These are phyloP conservation scores for Lanius collurio DNA, from an alignment of 2,113 vertebrate species.

Conservation along the genomic window DNA sequence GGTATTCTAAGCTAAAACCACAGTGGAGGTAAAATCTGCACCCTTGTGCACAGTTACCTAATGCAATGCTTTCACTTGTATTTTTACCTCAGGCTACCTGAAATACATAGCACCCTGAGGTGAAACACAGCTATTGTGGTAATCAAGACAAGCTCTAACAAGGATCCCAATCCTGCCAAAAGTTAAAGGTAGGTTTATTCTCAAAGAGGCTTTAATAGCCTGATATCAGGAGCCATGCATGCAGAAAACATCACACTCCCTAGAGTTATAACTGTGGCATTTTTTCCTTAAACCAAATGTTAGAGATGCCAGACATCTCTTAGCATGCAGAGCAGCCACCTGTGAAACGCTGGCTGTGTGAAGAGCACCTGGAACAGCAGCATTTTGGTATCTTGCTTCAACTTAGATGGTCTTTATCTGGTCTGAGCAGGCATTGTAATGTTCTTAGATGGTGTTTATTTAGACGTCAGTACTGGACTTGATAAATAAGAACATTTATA, in stretches of 20 bases:
- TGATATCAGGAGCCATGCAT: neutral
- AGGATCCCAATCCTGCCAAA: neutral
- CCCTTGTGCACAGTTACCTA: neutral
- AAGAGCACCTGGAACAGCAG: neutral
- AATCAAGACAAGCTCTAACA: constrained; percentile 3
- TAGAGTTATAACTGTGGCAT: neutral
- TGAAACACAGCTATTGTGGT: neutral
- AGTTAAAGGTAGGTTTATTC: neutral
- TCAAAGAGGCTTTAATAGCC: neutral
- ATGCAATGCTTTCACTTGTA: neutral
- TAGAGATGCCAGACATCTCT: neutral
- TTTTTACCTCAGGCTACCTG: constrained; percentile 35
- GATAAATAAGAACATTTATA: neutral
- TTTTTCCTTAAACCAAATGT: neutral
- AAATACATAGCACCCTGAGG: constrained; percentile 26
- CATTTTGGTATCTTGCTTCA: neutral
- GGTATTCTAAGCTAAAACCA: neutral
- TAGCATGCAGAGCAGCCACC: neutral
- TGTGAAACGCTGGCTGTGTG: neutral
- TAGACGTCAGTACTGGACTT: neutral
- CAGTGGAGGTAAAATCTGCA: neutral
- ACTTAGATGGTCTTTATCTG: neutral
- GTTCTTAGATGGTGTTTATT: neutral
- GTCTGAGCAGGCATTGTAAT: neutral
- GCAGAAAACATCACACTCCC: neutral